These are phyloP conservation scores for Scaptomyza tumidula DNA, from an alignment of 2,888 invertebrate species.

Conservation along the genomic window DNA sequence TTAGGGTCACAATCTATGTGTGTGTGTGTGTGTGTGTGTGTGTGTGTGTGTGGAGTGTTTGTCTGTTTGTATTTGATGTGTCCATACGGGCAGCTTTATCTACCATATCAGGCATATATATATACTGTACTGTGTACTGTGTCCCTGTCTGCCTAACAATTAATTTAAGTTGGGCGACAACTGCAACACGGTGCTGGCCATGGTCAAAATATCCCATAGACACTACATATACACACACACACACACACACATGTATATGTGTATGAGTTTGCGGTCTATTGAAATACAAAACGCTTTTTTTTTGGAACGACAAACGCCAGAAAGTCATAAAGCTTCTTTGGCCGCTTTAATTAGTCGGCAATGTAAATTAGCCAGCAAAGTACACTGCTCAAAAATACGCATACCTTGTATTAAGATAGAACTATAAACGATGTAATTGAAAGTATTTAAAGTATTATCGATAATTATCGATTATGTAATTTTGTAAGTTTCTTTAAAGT, in stretches of 20 bases:
- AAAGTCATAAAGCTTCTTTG: constrained; percentile 75
- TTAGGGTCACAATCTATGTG: constrained; percentile 63
- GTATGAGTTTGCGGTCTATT: constrained; percentile 50
- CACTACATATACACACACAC: no score
- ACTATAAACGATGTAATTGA: no score
- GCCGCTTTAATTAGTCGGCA: constrained; percentile 71
- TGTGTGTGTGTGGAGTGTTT: constrained; percentile 28
- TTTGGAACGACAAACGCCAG: constrained; percentile 39
- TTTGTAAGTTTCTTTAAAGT: no score
- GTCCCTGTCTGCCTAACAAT: constrained; percentile 59
- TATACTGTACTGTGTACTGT: not conserved
- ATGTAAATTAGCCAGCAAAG: constrained; percentile 67
- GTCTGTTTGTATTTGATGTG: constrained; percentile 25
- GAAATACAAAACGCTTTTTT: constrained; percentile 73
- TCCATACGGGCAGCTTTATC: constrained; percentile 22
- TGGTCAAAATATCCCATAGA: constrained; percentile 7
- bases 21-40: constrained; percentile 30
- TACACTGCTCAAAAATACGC: not conserved
- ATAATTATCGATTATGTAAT: no score
- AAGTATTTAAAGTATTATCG: no score
- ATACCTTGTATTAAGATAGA: no score
- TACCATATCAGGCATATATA: constrained; percentile 26
- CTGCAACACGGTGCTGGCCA: constrained; percentile 23
- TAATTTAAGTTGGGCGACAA: constrained; percentile 61
- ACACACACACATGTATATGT: not conserved